Evolutionary conservation across 2,797 vertebrate species (phyloP), one percentile per base, ranked within the genome.

Genomic region (Gambelia wislizenii): DNA sequence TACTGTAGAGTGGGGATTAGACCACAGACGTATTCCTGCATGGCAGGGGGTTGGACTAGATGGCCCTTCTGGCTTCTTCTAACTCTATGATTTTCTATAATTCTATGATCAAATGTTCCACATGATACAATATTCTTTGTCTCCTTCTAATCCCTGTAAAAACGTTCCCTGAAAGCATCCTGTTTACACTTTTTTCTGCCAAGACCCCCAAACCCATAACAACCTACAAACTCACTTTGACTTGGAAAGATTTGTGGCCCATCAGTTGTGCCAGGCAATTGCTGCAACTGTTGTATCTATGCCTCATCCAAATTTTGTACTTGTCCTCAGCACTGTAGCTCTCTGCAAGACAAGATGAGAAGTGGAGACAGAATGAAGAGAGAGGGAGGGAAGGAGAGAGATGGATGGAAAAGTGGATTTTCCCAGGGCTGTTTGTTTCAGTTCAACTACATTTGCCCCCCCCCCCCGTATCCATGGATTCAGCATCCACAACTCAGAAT

Each of bases 271-370:
- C 95, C 77, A 99, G 91, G 52, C 96, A 93, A 77, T 93, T 95
- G 91, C 98, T 96, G 69, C 98, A 98, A 89, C 97, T 98, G 52
- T 95, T 96, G 94, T 99, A 99, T 1, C 98, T 98, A 87, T 99
- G 98, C 67, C 98, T 96, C 97, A 99, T 98, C 97, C 99, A 99
- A 1, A 98, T 95, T 69, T 85, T 96, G 92, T 99, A 99, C 86
- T 98, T 99, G 1, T 98, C 96, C 10, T 97, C 95, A 0, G 98
- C 97, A 69, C 96, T 97, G 79, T 3, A 74, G 1, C 13, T 89
- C 14, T 94, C 98, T 98, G 93, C 0, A 0, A 87, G 2, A 56
- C 13, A 59, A 12, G 82, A 39, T 83, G 16, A 79, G 13, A n/a
- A 56, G 30, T 14, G 6, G 6, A 13, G 74, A 42, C 22, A 27